Evolutionary conservation across 2,113 vertebrate species (phyloP).

Genomic region (Nestor notabilis): DNA sequence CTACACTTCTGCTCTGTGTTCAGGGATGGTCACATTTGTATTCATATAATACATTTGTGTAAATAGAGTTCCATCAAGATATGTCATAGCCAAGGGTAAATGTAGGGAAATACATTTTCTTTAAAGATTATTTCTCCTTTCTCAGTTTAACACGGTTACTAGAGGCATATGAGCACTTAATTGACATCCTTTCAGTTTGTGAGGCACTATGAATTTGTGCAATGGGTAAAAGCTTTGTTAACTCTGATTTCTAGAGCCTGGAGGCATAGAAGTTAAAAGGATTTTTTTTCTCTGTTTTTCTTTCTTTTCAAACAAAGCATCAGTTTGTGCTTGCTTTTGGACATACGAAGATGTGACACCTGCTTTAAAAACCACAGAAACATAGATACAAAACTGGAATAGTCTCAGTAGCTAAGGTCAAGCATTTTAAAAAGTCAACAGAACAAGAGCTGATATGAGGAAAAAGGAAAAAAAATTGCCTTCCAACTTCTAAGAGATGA

Average conservation of each 20-base stretch:
- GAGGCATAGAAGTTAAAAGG: not conserved
- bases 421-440: not conserved
- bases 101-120: not conserved
- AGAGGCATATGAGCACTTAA: constrained; percentile 7
- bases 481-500: not conserved
- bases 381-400: not conserved
- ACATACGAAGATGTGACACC: not conserved
- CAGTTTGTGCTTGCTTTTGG: not conserved
- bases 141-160: not conserved
- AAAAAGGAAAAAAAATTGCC: not conserved
- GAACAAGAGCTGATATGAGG: not conserved
- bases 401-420: not conserved
- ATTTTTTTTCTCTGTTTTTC: not conserved
- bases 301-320: not conserved
- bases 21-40: not conserved
- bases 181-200: not conserved
- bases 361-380: not conserved
- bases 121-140: not conserved
- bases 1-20: not conserved
- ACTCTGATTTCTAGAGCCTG: not conserved
- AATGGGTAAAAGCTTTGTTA: not conserved
- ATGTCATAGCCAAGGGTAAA: not conserved
- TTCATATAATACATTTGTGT: not conserved
- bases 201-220: not conserved
- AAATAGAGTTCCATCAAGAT: not conserved